These are phyloP conservation scores for Ernsta delagoae DNA, from an alignment of 2,888 invertebrate species.

Conservation along the genomic window DNA sequence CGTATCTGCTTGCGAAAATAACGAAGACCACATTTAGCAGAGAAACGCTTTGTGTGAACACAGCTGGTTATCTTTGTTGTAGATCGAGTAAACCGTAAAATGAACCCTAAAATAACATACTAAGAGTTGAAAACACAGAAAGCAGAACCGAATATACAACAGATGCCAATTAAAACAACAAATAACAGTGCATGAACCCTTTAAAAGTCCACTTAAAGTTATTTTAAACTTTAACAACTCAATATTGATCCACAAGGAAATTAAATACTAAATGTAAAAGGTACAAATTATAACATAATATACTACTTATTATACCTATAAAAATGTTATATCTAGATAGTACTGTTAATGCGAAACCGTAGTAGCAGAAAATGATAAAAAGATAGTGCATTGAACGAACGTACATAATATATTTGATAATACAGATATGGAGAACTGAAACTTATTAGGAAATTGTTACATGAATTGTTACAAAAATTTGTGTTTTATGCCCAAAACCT, in stretches of 20 bases:
- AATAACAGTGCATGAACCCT: conserved; percentile 33
- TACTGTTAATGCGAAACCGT: too few species aligned
- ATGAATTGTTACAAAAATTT: too few species aligned
- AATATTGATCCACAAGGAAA: neutral
- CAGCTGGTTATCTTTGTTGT: conserved; percentile 34
- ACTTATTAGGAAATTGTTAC: too few species aligned
- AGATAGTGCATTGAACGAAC: too few species aligned
- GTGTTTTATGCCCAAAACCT: too few species aligned
- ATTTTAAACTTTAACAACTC: conserved; percentile 7
- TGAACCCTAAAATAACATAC: conserved; percentile 7
- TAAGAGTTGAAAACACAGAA: conserved; percentile 11
- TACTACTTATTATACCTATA: too few species aligned
- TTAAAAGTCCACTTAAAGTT: conserved; percentile 17
- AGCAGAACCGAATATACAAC: conserved; percentile 2
- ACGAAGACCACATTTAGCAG: conserved; percentile 26
- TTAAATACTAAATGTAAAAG: too few species aligned
- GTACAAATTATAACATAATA: too few species aligned
- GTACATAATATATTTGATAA: too few species aligned
- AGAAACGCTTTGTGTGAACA: conserved; percentile 21
- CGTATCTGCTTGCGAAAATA: conserved; percentile 32
- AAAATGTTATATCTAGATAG: too few species aligned
- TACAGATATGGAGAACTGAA: too few species aligned
- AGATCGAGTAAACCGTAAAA: conserved; percentile 8
- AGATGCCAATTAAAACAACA: conserved; percentile 37
- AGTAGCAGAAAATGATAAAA: too few species aligned